These are phyloP conservation scores for Hydrotaea diabolus DNA, from an alignment of 2,888 invertebrate genomes.

Conservation along the genomic window DNA sequence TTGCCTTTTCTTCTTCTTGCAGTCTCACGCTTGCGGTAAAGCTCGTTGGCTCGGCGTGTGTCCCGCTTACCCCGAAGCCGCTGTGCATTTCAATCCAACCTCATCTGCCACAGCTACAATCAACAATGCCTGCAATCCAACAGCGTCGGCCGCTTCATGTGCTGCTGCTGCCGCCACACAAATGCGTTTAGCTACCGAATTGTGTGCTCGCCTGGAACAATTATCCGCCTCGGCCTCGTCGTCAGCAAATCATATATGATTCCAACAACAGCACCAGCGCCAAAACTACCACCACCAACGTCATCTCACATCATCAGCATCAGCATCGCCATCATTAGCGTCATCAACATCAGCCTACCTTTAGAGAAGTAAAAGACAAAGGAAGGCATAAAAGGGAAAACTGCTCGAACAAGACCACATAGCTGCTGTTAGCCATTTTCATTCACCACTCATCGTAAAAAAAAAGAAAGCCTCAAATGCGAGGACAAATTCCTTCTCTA, in stretches of 20 bases:
- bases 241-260: slow-evolving; percentile 59
- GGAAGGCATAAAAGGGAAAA: neutral
- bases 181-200: slow-evolving; percentile 81
- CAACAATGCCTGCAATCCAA: slow-evolving; percentile 69
- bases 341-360: slow-evolving; percentile 5
- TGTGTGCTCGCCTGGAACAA: slow-evolving; percentile 82
- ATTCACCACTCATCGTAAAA: slow-evolving; percentile 1
- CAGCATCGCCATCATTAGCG: too few relatives aligned
- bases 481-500: neutral
- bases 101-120: slow-evolving; percentile 66
- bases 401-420: slow-evolving; percentile 16
- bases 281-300: slow-evolving; percentile 47
- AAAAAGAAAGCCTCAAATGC: neutral
- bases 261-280: slow-evolving; percentile 40
- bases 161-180: slow-evolving; percentile 76
- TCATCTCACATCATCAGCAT: slow-evolving; percentile 22
- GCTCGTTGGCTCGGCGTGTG: slow-evolving; percentile 88
- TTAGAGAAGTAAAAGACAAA: neutral
- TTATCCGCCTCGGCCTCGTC: slow-evolving; percentile 78
- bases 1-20: slow-evolving; percentile 72
- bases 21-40: slow-evolving; percentile 87
- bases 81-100: slow-evolving; percentile 71
- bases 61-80: slow-evolving; percentile 80
- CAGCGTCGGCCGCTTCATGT: slow-evolving; percentile 64
- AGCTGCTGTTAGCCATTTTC: neutral